Percentiles rank a stretch among this genome's conserved stretches.
Conservation (phyloP, 2,888 invertebrate species). For the Nasonovia ribisnigri region DNA sequence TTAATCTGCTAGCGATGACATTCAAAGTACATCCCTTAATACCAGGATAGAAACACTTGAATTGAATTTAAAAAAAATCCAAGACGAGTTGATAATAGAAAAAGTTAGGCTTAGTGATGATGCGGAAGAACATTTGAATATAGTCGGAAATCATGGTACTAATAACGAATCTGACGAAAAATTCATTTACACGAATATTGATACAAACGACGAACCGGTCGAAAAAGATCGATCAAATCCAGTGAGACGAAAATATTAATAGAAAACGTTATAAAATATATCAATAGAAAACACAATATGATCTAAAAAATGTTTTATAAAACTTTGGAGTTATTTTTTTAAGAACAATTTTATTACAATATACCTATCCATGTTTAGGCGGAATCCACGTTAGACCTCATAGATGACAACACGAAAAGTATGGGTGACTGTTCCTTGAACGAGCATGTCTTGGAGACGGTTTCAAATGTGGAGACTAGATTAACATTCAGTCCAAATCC, state of each 20-base stretch:
- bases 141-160: not conserved
- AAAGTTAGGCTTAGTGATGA: not conserved
- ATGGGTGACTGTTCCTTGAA: not conserved
- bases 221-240: not conserved
- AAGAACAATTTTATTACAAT: not conserved
- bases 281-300: not conserved
- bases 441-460: not conserved
- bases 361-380: not conserved
- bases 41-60: constrained; percentile 16
- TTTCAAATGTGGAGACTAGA: not conserved
- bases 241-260: constrained; percentile 27
- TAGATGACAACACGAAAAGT: not conserved
- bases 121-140: not conserved
- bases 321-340: not conserved
- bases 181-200: not conserved
- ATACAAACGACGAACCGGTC: not conserved
- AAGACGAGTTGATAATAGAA: constrained; percentile 8
- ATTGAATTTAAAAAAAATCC: constrained; percentile 25
- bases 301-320: not conserved
- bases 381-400: not conserved
- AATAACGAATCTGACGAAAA: not conserved
- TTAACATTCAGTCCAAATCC: constrained; percentile 15
- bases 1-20: not conserved
- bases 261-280: not conserved
- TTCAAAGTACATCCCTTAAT: not conserved